Conservation (phyloP, 2,797 vertebrate species). For the Todus mexicanus region DNA sequence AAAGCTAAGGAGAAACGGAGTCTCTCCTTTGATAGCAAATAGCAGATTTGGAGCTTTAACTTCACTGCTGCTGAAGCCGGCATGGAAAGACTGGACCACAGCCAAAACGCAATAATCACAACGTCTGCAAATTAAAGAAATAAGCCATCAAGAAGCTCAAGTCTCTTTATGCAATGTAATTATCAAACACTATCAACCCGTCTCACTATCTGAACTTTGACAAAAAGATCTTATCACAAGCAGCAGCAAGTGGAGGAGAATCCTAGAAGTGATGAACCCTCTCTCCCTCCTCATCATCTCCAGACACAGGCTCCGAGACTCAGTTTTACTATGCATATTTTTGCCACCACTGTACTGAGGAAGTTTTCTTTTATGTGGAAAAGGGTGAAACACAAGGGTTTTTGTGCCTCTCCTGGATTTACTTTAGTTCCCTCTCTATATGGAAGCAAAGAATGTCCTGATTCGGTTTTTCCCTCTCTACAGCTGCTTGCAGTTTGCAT, state of each 20-base stretch:
- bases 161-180: neutral
- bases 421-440: neutral
- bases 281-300: neutral
- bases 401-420: neutral
- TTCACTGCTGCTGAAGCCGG: neutral
- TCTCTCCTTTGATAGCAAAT: neutral
- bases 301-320: neutral
- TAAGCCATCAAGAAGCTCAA: constrained; percentile 18
- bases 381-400: neutral
- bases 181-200: neutral
- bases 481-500: neutral
- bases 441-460: neutral
- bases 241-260: neutral
- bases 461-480: neutral
- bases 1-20: neutral
- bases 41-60: constrained; percentile 6
- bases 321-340: neutral
- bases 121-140: constrained; percentile 40
- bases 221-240: neutral
- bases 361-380: neutral
- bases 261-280: neutral
- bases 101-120: constrained; percentile 54
- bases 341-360: neutral
- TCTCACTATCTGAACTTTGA: neutral
- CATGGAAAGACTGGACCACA: constrained; percentile 20